phyloP scores from a whole-genome alignment of 2,113 vertebrate species.

The Nansenia antarctica region DNA sequence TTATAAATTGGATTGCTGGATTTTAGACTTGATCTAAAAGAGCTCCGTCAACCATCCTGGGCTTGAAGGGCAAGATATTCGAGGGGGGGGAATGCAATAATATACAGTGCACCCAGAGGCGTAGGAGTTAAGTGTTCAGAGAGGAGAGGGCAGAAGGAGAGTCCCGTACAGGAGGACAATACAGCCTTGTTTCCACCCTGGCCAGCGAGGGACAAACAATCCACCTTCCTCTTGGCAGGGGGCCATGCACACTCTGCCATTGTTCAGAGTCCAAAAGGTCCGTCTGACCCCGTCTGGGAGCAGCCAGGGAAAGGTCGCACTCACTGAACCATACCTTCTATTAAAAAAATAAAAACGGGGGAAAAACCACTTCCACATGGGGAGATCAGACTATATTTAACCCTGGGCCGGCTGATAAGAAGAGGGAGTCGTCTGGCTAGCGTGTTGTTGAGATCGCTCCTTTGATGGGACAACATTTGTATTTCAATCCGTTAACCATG shows the following conservation, averaged over 20 bases:
- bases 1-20: no score
- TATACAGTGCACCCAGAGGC: background rate
- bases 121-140: constrained; percentile 17
- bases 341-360: constrained; percentile 11
- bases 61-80: background rate
- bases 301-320: constrained; percentile 35
- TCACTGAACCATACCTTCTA: constrained; percentile 35
- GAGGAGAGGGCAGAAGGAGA: constrained; percentile 11
- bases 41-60: background rate
- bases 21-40: no score
- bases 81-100: background rate
- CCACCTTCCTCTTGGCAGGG: constrained; percentile 66
- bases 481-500: constrained; percentile 1
- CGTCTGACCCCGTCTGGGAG: constrained; percentile 42
- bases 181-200: constrained; percentile 49
- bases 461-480: constrained; percentile 40
- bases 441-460: constrained; percentile 18
- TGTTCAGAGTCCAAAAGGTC: constrained; percentile 61
- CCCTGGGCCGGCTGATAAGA: constrained; percentile 24
- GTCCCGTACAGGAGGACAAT: constrained; percentile 44
- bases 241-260: constrained; percentile 57
- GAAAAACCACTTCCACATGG: constrained; percentile 47
- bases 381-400: constrained; percentile 39
- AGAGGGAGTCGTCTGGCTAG: background rate
- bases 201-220: constrained; percentile 51